A percentile compares a stretch with the other conserved stretches of the same genome.
These are phyloP conservation scores for Anolis apletophallus DNA, from an alignment of 2,797 vertebrate genomes.

Conservation along the genomic window DNA sequence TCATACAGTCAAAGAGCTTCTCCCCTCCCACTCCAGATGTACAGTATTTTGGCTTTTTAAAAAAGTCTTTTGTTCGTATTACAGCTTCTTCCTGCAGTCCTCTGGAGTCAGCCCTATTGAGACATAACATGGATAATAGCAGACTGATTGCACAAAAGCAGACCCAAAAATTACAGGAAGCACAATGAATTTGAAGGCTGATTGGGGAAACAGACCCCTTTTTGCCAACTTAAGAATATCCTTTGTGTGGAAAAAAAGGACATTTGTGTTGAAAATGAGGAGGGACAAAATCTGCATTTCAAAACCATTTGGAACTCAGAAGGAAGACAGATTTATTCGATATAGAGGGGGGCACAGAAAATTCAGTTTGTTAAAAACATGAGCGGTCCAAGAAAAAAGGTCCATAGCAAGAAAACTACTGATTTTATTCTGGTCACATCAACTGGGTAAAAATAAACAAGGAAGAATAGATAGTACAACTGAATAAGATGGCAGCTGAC, in stretches of 20 bases:
- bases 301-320: conserved; percentile 2
- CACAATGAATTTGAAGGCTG: background rate
- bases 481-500: background rate
- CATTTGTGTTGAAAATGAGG: conserved; percentile 5
- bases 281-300: background rate
- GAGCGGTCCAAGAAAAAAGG: conserved; percentile 1
- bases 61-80: conserved; percentile 50
- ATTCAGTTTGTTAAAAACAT: background rate
- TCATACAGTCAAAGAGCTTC: background rate
- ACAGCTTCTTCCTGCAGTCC: conserved; percentile 48
- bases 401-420: conserved; percentile 1
- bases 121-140: conserved; percentile 25
- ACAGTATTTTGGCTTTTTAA: conserved; percentile 29
- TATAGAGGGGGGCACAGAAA: background rate
- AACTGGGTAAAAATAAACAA: background rate
- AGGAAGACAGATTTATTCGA: background rate
- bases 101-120: background rate
- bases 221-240: conserved; percentile 24
- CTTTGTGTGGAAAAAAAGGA: background rate
- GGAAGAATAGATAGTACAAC: conserved; percentile 3
- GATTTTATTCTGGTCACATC: background rate
- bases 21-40: conserved; percentile 59
- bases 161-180: conserved; percentile 23
- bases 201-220: conserved; percentile 25
- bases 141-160: conserved; percentile 39